These are phyloP conservation scores for Mus spretus DNA, from an alignment of 2,797 vertebrate species.

Conservation along the genomic window DNA sequence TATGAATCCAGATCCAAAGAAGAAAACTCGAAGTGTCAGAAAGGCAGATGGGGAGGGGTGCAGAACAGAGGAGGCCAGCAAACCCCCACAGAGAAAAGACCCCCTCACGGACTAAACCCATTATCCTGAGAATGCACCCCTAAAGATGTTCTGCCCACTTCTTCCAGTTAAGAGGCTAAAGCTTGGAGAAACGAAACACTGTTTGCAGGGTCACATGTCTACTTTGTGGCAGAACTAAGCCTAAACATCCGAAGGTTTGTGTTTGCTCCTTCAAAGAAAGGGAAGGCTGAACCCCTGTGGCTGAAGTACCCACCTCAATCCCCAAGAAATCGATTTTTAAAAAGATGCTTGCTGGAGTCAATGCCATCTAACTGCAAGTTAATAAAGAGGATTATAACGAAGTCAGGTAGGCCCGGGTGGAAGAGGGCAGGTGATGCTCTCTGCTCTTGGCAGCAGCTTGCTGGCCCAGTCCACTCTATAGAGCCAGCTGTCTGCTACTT, in stretches of 20 bases:
- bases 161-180: background rate
- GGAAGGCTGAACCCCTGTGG: background rate
- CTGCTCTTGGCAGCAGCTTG: conserved; percentile 24
- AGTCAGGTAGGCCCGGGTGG: background rate
- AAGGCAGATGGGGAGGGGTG: background rate
- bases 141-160: background rate
- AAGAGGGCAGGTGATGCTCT: background rate
- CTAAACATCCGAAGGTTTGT: background rate
- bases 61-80: background rate
- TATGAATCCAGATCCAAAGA: background rate
- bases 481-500: background rate
- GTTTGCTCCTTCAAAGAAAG: conserved; percentile 7
- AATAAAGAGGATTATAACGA: conserved; percentile 44
- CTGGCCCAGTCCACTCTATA: background rate
- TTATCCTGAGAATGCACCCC: background rate
- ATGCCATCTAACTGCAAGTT: conserved; percentile 22
- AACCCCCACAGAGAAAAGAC: background rate
- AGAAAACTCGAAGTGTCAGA: background rate
- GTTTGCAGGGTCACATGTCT: background rate
- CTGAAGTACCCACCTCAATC: background rate
- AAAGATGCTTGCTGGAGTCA: conserved; percentile 6
- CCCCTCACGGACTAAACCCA: background rate
- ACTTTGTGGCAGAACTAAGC: background rate
- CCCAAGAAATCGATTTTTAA: background rate
- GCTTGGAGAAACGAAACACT: background rate